phyloP scores from a whole-genome alignment of 2,888 invertebrate genomes.

The Steromphala cineraria region DNA sequence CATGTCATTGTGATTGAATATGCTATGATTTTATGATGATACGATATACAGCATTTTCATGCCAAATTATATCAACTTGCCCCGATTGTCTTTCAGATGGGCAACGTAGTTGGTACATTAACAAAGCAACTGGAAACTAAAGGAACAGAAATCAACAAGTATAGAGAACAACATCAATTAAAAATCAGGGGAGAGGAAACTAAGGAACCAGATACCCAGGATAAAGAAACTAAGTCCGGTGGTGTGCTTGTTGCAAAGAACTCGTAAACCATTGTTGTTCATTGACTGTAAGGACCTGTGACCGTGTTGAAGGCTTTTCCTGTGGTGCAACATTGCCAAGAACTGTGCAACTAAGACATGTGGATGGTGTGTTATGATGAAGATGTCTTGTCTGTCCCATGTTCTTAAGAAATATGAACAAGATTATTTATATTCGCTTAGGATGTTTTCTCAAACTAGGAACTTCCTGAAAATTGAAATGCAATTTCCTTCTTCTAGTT shows the following conservation, averaged over 20 bases:
- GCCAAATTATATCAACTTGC: too few relatives aligned
- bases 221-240: conserved; percentile 45
- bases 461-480: too few relatives aligned
- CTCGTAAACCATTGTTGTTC: conserved; percentile 30
- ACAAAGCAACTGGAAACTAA: conserved; percentile 89
- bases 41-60: too few relatives aligned
- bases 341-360: too few relatives aligned
- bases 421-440: too few relatives aligned
- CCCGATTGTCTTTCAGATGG: conserved; percentile 82
- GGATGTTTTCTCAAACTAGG: too few relatives aligned
- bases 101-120: conserved; percentile 85
- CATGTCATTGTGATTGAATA: not conserved
- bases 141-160: conserved; percentile 92
- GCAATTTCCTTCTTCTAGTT: too few relatives aligned
- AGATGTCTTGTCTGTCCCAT: too few relatives aligned
- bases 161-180: conserved; percentile 92
- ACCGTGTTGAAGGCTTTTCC: not conserved
- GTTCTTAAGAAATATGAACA: too few relatives aligned
- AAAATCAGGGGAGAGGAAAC: conserved; percentile 82
- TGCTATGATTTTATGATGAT: not conserved
- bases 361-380: too few relatives aligned
- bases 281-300: not conserved
- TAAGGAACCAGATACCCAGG: conserved; percentile 50
- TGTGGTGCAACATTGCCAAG: too few relatives aligned
- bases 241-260: conserved; percentile 65